phyloP scores from a whole-genome alignment of 2,888 invertebrate species.

The Tribolium freemani region DNA sequence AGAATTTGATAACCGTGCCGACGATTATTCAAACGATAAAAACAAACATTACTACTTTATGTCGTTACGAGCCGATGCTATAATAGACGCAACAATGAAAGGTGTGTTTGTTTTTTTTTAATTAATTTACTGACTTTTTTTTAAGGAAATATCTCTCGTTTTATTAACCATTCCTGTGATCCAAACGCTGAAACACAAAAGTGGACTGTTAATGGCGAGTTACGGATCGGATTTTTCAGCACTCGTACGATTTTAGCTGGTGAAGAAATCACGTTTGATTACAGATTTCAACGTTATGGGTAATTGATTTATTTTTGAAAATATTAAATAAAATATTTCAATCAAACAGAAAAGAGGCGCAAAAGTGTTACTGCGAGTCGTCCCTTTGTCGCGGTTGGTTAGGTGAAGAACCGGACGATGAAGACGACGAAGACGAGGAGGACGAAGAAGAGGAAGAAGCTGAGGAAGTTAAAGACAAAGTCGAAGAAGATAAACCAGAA shows the following conservation, averaged over 20 bases:
- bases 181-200: conserved; percentile 99
- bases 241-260: conserved; percentile 84
- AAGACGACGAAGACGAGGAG: conserved; percentile 74
- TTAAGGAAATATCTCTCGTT: conserved; percentile 90
- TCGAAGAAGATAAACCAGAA: conserved; percentile 41
- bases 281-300: conserved; percentile 98
- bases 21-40: conserved; percentile 90
- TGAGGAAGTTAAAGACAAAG: conserved; percentile 57
- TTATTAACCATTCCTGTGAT: conserved; percentile 99
- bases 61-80: conserved; percentile 92
- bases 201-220: conserved; percentile 93
- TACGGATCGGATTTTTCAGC: conserved; percentile 97
- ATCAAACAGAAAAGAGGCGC: conserved; percentile 86
- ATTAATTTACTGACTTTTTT: neutral
- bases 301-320: conserved; percentile 62
- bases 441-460: conserved; percentile 68
- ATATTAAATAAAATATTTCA: conserved; percentile 42
- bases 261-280: conserved; percentile 99
- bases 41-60: conserved; percentile 97
- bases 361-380: conserved; percentile 95
- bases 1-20: conserved; percentile 90
- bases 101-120: conserved; percentile 64
- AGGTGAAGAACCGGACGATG: conserved; percentile 87
- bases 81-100: conserved; percentile 96
- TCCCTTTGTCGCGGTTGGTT: conserved; percentile 94